These are phyloP conservation scores for Protonibea diacanthus DNA, from an alignment of 2,797 vertebrate genomes.

Conservation along the genomic window DNA sequence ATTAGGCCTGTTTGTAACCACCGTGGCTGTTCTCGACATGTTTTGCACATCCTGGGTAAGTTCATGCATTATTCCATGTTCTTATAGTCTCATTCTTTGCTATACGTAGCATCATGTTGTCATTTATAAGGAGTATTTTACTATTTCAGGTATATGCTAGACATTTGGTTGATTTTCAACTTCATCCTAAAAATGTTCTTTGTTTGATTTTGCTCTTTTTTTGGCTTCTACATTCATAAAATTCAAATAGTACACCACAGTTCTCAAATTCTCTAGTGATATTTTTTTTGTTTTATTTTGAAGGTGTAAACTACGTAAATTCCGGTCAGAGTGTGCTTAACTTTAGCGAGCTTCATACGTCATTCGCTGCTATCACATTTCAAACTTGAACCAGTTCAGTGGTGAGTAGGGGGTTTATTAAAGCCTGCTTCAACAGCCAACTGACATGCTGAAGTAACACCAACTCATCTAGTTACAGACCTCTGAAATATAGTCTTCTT, in stretches of 20 bases:
- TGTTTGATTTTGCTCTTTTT: background rate
- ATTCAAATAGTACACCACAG: background rate
- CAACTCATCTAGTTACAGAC: background rate
- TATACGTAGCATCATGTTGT: background rate
- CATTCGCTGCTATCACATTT: constrained; percentile 77
- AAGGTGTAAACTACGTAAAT: fast-evolving
- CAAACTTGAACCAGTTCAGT: constrained; percentile 69
- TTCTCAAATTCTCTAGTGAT: too few relatives aligned
- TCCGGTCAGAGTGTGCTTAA: background rate
- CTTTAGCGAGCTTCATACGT: background rate
- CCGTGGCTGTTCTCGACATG: background rate
- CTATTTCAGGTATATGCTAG: background rate
- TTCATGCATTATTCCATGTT: background rate
- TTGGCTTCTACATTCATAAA: background rate
- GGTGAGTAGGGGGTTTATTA: constrained; percentile 52
- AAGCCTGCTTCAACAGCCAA: constrained; percentile 5
- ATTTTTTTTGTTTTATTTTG: constrained; percentile 55
- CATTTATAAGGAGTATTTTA: background rate
- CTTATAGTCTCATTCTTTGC: background rate
- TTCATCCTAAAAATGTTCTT: background rate
- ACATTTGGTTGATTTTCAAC: background rate
- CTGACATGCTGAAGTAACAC: background rate
- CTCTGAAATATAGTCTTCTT: too few relatives aligned
- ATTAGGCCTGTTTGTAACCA: background rate
- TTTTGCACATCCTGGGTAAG: background rate